Conservation (phyloP, 2,797 vertebrate genomes). For the Geotrypetes seraphini region DNA sequence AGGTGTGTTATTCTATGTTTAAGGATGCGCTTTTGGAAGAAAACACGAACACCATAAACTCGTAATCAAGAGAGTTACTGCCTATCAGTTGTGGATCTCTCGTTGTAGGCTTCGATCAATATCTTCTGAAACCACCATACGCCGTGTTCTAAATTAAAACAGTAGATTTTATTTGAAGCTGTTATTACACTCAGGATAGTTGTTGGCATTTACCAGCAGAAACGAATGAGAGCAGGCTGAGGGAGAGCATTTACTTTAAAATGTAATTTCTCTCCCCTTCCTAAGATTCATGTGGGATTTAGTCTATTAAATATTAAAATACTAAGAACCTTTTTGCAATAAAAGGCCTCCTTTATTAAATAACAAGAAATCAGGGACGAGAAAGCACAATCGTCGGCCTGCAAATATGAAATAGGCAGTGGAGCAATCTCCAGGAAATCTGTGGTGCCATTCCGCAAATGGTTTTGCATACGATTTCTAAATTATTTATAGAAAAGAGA, state of each 20-base stretch:
- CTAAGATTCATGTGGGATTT: constrained; percentile 26
- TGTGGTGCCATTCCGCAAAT: too few species aligned
- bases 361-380: constrained; percentile 24
- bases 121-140: fast-evolving
- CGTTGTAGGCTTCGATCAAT: fast-evolving
- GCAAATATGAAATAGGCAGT: too few species aligned
- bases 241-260: constrained; percentile 27
- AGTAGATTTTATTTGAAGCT: fast-evolving
- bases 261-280: constrained; percentile 28
- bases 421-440: too few species aligned
- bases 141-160: fast-evolving
- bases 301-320: constrained; percentile 42
- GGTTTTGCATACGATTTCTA: too few species aligned
- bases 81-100: too few species aligned
- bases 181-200: not conserved
- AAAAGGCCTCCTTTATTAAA: constrained; percentile 24
- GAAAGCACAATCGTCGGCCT: constrained; percentile 14
- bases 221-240: constrained; percentile 6
- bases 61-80: too few species aligned
- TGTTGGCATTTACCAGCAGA: constrained; percentile 5
- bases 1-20: too few species aligned
- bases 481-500: too few species aligned
- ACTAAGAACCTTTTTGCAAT: constrained; percentile 33
- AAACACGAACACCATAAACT: too few species aligned
- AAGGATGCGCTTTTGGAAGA: too few species aligned